Evolutionary conservation across 1,140 invertebrate species (phyloP), one percentile per base, ranked within the genome.

Genomic region (Drosophila pachea): DNA sequence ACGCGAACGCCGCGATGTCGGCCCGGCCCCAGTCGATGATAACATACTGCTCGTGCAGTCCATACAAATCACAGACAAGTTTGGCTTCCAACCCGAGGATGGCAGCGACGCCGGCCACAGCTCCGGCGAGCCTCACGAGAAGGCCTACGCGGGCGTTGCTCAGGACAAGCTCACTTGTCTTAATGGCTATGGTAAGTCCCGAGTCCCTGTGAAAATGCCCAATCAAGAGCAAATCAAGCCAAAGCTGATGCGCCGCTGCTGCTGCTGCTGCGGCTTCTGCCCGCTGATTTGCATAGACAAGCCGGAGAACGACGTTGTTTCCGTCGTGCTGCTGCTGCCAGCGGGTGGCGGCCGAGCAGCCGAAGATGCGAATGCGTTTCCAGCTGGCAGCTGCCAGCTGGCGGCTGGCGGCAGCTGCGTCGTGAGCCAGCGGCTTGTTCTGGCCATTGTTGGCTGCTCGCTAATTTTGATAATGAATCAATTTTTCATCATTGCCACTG

Each of bases 11-110:
- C 83, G 87, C 36, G 87, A 89, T 86, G 81, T 83, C 49, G 74
- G 63, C 62, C 55, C 81, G 47, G 52, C 73, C 12, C 29, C 88
- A 38, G 91, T 92, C 43, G 93, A 93, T 61, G 95, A 97, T 76
- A 95, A 97, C 87, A 92, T 97, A 81, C 92, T 97, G 8, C 91
- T 98, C 29, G 95, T 97, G 12, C 95, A 97, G 86, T 95, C 95
- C 31, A 97, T 98, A 81, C 95, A 96, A 89, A 97, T 98, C 81
- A 96, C 95, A 14, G 96, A 98, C 90, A 96, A 96, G 83, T 97
- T 97, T 89, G 95, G 94, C 8, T 95, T 96, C 90, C 94, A 95
- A 72, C 40, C 86, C 32, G 91, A 92, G 74, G 90, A 86, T 54
- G 81, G 63, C 33, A 69, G 65, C 68, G 71, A 86, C 71, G 63